Percentiles rank a stretch among this genome's conserved stretches.
Conservation (phyloP, 2,113 vertebrate species). For the Numenius arquata region DNA sequence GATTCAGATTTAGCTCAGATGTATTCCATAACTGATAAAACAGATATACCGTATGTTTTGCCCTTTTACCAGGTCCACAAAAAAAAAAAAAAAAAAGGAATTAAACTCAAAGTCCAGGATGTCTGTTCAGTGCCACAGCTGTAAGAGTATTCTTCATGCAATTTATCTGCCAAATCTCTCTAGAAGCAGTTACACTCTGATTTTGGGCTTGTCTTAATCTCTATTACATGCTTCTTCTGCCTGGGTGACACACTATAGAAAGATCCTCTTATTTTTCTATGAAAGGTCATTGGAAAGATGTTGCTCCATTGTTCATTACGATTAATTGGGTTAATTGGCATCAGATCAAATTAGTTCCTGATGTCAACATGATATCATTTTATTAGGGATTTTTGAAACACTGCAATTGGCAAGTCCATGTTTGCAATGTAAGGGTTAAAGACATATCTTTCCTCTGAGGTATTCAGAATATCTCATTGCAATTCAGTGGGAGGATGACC, state of each 20-base stretch:
- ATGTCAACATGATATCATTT: conserved; percentile 1
- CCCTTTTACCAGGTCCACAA: not conserved
- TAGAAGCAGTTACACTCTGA: not conserved
- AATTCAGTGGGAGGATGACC: conserved; percentile 50
- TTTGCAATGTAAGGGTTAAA: conserved; percentile 45
- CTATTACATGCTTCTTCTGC: not conserved
- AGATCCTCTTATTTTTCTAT: not conserved
- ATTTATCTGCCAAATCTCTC: not conserved
- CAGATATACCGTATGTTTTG: not conserved
- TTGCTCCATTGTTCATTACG: not conserved
- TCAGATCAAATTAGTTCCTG: conserved; percentile 15
- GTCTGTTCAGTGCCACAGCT: not conserved
- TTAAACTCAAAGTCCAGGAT: not conserved
- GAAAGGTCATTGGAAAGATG: not conserved
- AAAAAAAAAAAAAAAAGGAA: not conserved
- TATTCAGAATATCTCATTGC: conserved; percentile 49
- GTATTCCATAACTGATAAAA: not conserved
- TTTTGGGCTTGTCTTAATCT: not conserved
- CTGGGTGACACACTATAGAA: not conserved
- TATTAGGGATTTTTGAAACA: conserved; percentile 1
- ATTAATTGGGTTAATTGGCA: conserved; percentile 50
- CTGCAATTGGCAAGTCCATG: not conserved
- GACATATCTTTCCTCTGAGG: not conserved
- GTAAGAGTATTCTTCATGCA: not conserved
- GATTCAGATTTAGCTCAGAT: not conserved